Base-by-base conservation (phyloP, 30 jellyfish, hydroid and myxozoan genomes). In the Turritopsis rubra region DNA sequence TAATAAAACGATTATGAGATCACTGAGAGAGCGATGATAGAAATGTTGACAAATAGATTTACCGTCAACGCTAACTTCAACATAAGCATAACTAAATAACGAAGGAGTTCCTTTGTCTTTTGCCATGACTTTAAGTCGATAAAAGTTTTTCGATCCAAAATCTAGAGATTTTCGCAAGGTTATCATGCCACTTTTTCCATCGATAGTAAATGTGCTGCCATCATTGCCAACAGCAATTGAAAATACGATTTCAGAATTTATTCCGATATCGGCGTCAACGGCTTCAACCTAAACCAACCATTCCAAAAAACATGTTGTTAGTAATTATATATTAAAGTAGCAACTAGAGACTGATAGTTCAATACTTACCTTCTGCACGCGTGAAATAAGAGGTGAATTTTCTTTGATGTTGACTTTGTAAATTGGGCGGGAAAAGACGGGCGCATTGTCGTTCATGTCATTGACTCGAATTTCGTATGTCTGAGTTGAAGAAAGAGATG, bases 361-460 rank as follows among this genome's bases (percentile, higher is more conserved):
- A n/a, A n/a, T n/a, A n/a, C n/a, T 22, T 21, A 29, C 85, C 79
- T 78, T 1, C 19, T 21, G 26, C 9, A 24, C 82, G 23, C 24
- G 17, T 8, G 65, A 74, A 24, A 13, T 75, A 16, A 68, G 28
- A 13, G 86, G 84, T 19, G 95, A 68, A 77, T 92, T 92, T 79
- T 92, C 98, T 77, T 84, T 85, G 9, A 92, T 72, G 17, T 86
- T 52, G 28, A 84, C 88, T 17, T 66, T 20, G 68, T 88, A 88
- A 8, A 72, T 72, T 28, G 96, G 52, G 29, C 75, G 65, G 54
- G 54, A n/a, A 79, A 93, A 93, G 21, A 27, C 75, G 19, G 98
- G 98, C 21, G 79, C 54, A 66, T 93, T 81, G 66, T 93, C 98
- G 66, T 93, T 93, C 26, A n/a, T 75, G 66, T 93, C 98, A 0